A percentile compares a stretch with the other conserved stretches of the same genome.
Evolutionary conservation across 2,797 vertebrate genomes (phyloP).

Genomic region (Helostoma temminkii): DNA sequence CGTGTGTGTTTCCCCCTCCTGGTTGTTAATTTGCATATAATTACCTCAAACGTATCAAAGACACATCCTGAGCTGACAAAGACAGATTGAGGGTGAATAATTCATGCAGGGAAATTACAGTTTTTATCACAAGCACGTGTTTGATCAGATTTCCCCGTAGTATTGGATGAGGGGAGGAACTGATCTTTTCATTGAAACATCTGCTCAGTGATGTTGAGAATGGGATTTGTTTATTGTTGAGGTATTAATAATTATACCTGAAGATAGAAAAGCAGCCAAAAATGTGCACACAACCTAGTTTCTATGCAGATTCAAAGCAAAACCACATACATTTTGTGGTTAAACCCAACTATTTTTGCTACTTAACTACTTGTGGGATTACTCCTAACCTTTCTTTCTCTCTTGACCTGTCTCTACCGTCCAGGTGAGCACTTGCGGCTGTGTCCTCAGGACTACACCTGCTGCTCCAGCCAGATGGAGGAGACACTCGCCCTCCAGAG

Average conservation of each 20-base stretch:
- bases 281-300: not conserved
- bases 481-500: slow-evolving; percentile 88
- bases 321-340: not conserved
- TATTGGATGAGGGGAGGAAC: slow-evolving; percentile 40
- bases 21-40: slow-evolving; percentile 70
- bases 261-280: not conserved
- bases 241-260: not conserved
- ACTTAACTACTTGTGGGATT: not conserved
- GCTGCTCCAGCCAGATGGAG: slow-evolving; percentile 92
- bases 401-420: slow-evolving; percentile 25
- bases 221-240: not conserved
- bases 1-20: slow-evolving; percentile 7
- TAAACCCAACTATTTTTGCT: no score
- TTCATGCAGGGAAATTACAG: slow-evolving; percentile 72
- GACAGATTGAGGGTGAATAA: slow-evolving; percentile 75
- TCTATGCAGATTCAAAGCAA: not conserved
- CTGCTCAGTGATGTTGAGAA: not conserved
- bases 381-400: not conserved
- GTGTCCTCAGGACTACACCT: slow-evolving; percentile 92
- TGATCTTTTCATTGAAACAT: slow-evolving; percentile 30
- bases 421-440: slow-evolving; percentile 91
- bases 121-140: slow-evolving; percentile 61
- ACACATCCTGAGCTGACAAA: slow-evolving; percentile 73
- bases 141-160: slow-evolving; percentile 54
- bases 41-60: slow-evolving; percentile 75